These are phyloP conservation scores for Calcarius lapponicus DNA, from an alignment of 2,797 vertebrate species.

Conservation along the genomic window DNA sequence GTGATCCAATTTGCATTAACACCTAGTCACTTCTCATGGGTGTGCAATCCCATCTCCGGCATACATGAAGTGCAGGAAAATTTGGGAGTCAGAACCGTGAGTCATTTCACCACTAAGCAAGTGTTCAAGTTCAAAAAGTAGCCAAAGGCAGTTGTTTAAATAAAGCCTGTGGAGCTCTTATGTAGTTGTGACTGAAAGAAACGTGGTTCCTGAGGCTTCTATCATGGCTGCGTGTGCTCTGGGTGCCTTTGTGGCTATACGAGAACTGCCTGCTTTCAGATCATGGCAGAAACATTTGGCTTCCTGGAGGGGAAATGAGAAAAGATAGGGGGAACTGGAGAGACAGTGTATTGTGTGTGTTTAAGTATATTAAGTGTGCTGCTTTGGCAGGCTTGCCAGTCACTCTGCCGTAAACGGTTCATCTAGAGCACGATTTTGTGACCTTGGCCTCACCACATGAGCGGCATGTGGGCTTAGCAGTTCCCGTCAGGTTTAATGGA, in stretches of 20 bases:
- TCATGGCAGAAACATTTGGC: background rate
- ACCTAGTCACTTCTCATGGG: background rate
- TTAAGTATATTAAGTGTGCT: background rate
- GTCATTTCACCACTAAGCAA: background rate
- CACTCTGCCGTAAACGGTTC: background rate
- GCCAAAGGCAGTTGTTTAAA: background rate
- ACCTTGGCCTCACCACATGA: accelerated
- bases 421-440: background rate
- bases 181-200: background rate
- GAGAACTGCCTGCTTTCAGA: background rate
- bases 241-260: background rate
- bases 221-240: accelerated
- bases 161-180: background rate
- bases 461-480: background rate
- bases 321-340: background rate
- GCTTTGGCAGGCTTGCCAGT: background rate
- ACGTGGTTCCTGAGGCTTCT: background rate
- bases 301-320: background rate
- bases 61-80: background rate
- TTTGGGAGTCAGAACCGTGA: background rate
- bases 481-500: background rate
- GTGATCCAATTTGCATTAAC: conserved; percentile 7
- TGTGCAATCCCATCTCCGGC: background rate
- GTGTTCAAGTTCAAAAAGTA: background rate
- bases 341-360: background rate